Evolutionary conservation across 2,888 invertebrate species (phyloP).

Genomic region (Coleophora deauratella): DNA sequence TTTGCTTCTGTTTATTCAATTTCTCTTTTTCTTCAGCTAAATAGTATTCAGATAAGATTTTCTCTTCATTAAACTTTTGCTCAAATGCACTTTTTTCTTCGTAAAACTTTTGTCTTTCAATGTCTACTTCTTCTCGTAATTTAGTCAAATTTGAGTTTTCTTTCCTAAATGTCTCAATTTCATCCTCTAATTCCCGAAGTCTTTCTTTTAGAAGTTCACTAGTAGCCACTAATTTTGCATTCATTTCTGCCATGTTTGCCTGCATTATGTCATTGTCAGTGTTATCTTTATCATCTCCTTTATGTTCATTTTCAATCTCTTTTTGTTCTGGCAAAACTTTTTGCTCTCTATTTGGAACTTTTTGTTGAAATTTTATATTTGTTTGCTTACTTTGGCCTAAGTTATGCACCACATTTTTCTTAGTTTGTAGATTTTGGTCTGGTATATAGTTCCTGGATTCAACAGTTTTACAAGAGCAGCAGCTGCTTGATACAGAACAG

Average conservation of each 20-base stretch:
- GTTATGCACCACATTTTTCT: neutral
- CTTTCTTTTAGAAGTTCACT: constrained; percentile 76
- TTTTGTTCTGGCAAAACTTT: constrained; percentile 15
- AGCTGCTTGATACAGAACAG: constrained; percentile 45
- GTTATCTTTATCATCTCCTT: constrained; percentile 38
- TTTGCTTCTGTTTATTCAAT: constrained; percentile 77
- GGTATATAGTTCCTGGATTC: constrained; percentile 24
- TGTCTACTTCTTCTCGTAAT: constrained; percentile 75
- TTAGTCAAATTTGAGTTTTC: constrained; percentile 63
- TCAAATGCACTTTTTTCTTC: constrained; percentile 75
- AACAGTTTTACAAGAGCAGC: constrained; percentile 56
- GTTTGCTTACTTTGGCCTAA: constrained; percentile 15
- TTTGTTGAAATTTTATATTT: constrained; percentile 20
- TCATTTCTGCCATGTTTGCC: constrained; percentile 57
- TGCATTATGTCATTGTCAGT: constrained; percentile 42
- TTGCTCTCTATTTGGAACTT: constrained; percentile 18
- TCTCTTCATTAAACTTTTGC: constrained; percentile 78
- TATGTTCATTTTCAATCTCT: constrained; percentile 24
- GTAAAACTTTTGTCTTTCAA: constrained; percentile 74
- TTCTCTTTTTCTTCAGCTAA: constrained; percentile 81
- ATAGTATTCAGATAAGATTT: constrained; percentile 77
- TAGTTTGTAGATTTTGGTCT: constrained; percentile 10
- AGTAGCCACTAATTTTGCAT: constrained; percentile 66
- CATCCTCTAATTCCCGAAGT: constrained; percentile 78
- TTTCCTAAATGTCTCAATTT: constrained; percentile 70